Percentiles rank a stretch among this genome's conserved stretches.
phyloP scores from a whole-genome alignment of 92 coral and sea anemone genomes.

The Muricea muricata region DNA sequence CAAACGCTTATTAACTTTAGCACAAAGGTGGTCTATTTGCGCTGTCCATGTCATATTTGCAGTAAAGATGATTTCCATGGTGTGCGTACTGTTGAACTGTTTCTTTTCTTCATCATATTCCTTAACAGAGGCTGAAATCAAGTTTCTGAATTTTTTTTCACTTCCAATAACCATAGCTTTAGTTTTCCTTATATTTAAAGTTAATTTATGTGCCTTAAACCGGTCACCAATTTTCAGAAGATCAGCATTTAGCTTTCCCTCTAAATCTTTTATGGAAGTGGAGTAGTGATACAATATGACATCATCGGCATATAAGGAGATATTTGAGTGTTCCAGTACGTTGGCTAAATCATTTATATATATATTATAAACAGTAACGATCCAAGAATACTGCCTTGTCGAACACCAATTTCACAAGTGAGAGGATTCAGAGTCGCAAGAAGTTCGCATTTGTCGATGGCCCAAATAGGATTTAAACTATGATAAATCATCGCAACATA shows the following conservation, averaged over 20 bases:
- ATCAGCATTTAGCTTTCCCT: conserved; percentile 48
- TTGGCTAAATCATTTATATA: conserved; percentile 46
- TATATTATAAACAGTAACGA: background rate
- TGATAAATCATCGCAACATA: background rate
- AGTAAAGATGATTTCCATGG: conserved; percentile 37
- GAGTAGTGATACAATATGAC: conserved; percentile 45
- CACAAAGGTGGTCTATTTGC: background rate
- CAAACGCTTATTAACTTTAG: conserved; percentile 14
- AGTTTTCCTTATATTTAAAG: background rate
- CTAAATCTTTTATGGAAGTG: conserved; percentile 8
- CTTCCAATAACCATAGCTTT: background rate
- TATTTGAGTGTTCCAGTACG: conserved; percentile 19
- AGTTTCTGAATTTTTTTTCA: too few relatives aligned
- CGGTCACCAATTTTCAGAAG: conserved; percentile 40
- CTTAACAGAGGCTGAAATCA: background rate
- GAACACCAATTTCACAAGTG: conserved; percentile 1
- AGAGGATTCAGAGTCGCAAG: conserved; percentile 35
- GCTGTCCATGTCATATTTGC: conserved; percentile 40
- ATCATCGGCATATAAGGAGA: conserved; percentile 46
- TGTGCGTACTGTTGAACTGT: background rate
- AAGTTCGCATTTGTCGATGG: conserved; percentile 24
- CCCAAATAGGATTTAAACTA: conserved; percentile 54
- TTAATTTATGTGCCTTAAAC: conserved; percentile 37
- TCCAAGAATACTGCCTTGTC: background rate
- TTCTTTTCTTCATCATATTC: conserved; percentile 4